Evolutionary conservation across 2,113 vertebrate species (phyloP), one percentile per base, ranked within the genome.

Genomic region (Hypanus sabinus): DNA sequence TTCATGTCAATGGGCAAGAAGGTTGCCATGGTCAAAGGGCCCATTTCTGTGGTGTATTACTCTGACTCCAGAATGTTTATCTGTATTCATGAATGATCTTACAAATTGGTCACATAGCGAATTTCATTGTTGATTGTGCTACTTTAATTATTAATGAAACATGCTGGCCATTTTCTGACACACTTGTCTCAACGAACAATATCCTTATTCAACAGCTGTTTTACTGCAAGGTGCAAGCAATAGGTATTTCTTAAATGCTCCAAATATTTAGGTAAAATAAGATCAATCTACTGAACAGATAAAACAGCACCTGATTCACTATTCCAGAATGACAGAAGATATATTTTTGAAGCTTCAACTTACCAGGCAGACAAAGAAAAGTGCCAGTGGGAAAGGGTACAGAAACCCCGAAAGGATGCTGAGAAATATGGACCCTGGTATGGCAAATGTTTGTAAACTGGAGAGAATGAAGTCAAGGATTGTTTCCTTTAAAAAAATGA

Each of bases 321-420:
- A 33, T 93, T 62, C 12, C 22, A 68, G 16, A 55, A 76, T 73
- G n/a, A 90, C 55, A 94, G 93, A 57, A 36, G 30, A 14, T 73
- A 55, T 75, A 70, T 93, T 11, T 33, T 55, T 30, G 18, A 20
- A 73, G 22, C 18, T 73, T 71, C 46, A 24, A 97, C 98, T 98
- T 97, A 99, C 99, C 98, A 99, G 96, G 96, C 99, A 99, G 95
- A 99, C 98, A 95, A 99, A 97, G 96, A 99, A 99, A 95, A 99
- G 97, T 94, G 98, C 99, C 95, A 99, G 94, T 0, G 98, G 99
- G 94, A 99, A 99, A 68, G 99, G 99, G 95, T 99, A 99, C 94
- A 99, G 98, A 96, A 99, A 99, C n/a, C 99, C 98, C 94, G 98
- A 99, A 94, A 99, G 97, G 95, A 99, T 99, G 96, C 99, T 99